phyloP scores from a whole-genome alignment of 2,113 vertebrate genomes.

The Tachuris rubrigastra region DNA sequence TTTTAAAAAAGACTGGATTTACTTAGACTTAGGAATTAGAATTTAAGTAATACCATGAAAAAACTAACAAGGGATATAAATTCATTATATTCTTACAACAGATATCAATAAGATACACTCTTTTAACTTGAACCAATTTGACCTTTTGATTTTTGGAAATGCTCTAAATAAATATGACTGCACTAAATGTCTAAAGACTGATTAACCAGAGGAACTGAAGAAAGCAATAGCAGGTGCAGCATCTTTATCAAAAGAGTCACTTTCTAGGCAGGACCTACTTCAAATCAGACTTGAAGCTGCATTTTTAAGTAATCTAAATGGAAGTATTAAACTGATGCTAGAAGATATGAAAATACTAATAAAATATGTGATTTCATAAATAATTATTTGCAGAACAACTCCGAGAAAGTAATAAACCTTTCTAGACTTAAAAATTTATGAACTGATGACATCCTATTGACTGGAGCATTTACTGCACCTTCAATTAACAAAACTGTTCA shows the following conservation, averaged over 20 bases:
- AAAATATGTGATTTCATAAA: neutral
- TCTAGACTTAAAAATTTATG: conserved; percentile 9
- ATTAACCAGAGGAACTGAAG: neutral
- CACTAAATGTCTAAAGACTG: neutral
- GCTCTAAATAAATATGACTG: neutral
- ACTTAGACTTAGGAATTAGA: neutral
- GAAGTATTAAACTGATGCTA: neutral
- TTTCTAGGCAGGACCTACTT: neutral
- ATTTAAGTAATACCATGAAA: neutral
- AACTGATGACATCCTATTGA: neutral
- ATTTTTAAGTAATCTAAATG: neutral
- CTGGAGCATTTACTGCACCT: neutral
- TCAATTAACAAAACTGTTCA: neutral
- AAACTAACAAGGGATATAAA: neutral
- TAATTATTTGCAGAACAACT: conserved; percentile 43
- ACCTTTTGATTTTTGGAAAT: neutral
- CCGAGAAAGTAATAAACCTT: neutral
- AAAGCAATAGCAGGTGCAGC: neutral
- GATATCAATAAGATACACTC: neutral
- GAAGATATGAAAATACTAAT: neutral
- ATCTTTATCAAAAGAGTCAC: neutral
- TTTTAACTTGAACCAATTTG: neutral
- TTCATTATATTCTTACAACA: neutral
- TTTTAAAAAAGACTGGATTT: neutral
- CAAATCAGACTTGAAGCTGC: neutral